Evolutionary conservation across 2,113 vertebrate genomes (phyloP).

Genomic region (Lagenorhynchus albirostris): DNA sequence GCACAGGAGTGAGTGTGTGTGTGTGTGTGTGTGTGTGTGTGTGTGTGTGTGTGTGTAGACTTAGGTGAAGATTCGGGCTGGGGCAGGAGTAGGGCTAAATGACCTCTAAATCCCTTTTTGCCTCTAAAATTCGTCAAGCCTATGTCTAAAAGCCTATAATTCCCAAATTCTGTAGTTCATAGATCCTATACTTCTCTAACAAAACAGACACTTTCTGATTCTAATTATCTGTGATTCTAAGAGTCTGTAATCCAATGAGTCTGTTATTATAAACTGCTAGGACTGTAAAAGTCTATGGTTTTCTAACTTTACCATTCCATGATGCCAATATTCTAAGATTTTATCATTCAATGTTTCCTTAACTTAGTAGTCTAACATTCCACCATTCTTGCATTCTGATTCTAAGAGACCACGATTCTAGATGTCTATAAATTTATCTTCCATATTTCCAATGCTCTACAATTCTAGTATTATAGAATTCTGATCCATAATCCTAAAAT

Average conservation of each 20-base stretch:
- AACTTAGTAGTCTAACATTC: slow-evolving; percentile 43
- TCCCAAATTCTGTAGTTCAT: slow-evolving; percentile 49
- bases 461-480: slow-evolving; percentile 1
- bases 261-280: slow-evolving; percentile 44
- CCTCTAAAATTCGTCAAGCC: slow-evolving; percentile 31
- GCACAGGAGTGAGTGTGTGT: not conserved
- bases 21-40: not conserved
- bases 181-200: slow-evolving; percentile 33
- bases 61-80: not conserved
- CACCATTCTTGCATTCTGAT: not conserved
- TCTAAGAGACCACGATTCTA: not conserved
- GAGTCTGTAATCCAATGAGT: slow-evolving; percentile 28
- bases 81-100: not conserved
- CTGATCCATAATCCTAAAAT: not conserved
- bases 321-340: slow-evolving; percentile 46
- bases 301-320: not conserved
- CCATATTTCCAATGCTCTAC: not conserved
- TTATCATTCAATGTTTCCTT: slow-evolving; percentile 10
- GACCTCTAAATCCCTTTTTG: slow-evolving; percentile 8
- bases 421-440: not conserved
- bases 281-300: not conserved
- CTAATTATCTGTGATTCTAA: slow-evolving; percentile 41
- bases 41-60: not conserved
- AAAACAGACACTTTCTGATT: slow-evolving; percentile 36
- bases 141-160: slow-evolving; percentile 41